Evolutionary conservation across 2,113 vertebrate species (phyloP).

Genomic region (Phyllostomus discolor): DNA sequence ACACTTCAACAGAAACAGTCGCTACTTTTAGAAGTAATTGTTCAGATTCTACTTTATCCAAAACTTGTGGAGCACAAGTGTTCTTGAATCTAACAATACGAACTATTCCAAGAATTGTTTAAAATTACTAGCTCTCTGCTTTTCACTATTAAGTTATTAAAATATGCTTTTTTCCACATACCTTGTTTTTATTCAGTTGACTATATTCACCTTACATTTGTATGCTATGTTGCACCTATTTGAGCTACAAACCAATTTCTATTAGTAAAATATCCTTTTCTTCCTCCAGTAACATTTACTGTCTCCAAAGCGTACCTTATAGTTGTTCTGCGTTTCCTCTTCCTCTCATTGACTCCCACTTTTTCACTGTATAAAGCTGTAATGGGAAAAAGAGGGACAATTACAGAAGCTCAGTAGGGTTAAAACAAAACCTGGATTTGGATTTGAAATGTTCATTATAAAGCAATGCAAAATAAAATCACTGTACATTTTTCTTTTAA

Average conservation of each 20-base stretch:
- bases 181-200: background rate
- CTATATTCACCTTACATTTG: background rate
- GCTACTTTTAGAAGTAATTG: background rate
- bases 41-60: background rate
- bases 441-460: background rate
- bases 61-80: background rate
- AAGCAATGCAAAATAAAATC: background rate
- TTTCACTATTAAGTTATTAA: background rate
- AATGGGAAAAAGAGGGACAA: constrained; percentile 16
- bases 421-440: background rate
- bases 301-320: constrained; percentile 86
- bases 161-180: background rate
- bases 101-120: background rate
- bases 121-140: background rate
- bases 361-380: constrained; percentile 96
- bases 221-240: background rate
- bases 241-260: background rate
- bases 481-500: background rate
- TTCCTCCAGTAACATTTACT: background rate
- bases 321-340: constrained; percentile 96
- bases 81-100: background rate
- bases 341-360: constrained; percentile 93
- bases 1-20: background rate
- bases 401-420: background rate
- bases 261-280: background rate